Percentiles rank a stretch among this genome's conserved stretches.
phyloP scores from a whole-genome alignment of 1,140 invertebrate genomes.

The Solen grandis region DNA sequence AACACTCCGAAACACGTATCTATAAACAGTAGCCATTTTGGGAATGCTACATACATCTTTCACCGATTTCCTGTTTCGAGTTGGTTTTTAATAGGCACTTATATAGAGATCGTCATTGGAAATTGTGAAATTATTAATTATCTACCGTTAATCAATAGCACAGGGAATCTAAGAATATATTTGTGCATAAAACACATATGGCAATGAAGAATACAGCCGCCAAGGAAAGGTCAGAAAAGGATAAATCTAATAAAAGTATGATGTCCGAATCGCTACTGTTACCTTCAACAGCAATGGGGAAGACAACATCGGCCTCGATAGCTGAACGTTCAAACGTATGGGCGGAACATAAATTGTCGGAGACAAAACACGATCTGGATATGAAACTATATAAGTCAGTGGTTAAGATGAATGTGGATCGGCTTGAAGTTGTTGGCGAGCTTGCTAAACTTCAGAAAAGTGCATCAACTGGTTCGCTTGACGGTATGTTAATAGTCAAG shows the following conservation, averaged over 20 bases:
- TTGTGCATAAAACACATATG: too few species aligned
- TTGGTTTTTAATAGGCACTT: too few species aligned
- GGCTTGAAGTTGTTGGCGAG: constrained; percentile 34
- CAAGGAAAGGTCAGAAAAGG: constrained; percentile 2
- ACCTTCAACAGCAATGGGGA: constrained; percentile 16
- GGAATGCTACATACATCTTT: too few species aligned
- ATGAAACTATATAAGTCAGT: constrained; percentile 40
- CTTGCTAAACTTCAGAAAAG: constrained; percentile 42
- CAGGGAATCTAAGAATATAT: too few species aligned
- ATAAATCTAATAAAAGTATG: too few species aligned
- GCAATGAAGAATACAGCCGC: neutral
- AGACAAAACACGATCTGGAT: constrained; percentile 23
- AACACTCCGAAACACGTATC: too few species aligned
- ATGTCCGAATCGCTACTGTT: constrained; percentile 35
- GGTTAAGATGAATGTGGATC: constrained; percentile 38
- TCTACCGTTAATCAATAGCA: too few species aligned
- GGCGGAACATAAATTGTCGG: constrained; percentile 38
- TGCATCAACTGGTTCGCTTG: constrained; percentile 36
- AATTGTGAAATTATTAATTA: too few species aligned
- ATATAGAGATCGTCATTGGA: too few species aligned
- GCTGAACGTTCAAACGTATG: constrained; percentile 34
- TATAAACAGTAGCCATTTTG: too few species aligned
- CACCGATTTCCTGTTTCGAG: too few species aligned
- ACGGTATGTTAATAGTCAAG: neutral
- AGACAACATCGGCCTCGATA: constrained; percentile 29